Conservation (phyloP, 2,888 invertebrate species). For the Conomelus anceps region DNA sequence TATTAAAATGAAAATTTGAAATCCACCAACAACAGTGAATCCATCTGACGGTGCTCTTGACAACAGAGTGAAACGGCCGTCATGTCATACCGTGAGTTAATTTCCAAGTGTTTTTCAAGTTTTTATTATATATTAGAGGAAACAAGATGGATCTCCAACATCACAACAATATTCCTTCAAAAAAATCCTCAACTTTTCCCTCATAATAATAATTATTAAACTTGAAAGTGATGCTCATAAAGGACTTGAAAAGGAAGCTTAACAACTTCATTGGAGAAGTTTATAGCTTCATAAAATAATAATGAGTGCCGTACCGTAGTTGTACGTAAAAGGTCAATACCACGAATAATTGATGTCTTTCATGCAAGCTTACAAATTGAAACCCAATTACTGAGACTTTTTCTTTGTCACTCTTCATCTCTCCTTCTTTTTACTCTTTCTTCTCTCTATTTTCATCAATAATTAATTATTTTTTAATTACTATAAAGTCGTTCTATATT, state of each 20-base stretch:
- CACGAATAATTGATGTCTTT: not conserved
- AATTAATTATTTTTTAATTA: too few relatives aligned
- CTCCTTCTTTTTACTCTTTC: not conserved
- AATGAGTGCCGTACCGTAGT: too few relatives aligned
- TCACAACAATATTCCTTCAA: not conserved
- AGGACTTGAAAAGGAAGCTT: not conserved
- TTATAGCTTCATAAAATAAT: not conserved
- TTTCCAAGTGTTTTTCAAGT: too few relatives aligned
- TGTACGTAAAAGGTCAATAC: not conserved
- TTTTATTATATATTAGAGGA: too few relatives aligned
- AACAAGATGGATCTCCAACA: not conserved
- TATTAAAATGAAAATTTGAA: too few relatives aligned
- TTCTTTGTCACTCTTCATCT: not conserved
- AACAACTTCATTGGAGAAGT: not conserved
- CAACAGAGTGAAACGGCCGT: too few relatives aligned
- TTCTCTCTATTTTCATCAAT: not conserved
- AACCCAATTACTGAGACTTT: not conserved
- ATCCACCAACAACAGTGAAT: too few relatives aligned
- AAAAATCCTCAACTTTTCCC: not conserved
- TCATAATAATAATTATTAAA: not conserved
- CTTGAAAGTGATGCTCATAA: not conserved
- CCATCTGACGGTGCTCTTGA: too few relatives aligned
- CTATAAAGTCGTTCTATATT: too few relatives aligned
- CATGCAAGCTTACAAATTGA: not conserved
- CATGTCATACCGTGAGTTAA: too few relatives aligned